Conservation (phyloP, 2,113 vertebrate genomes). For the Cyphomyrus plagiostoma region DNA sequence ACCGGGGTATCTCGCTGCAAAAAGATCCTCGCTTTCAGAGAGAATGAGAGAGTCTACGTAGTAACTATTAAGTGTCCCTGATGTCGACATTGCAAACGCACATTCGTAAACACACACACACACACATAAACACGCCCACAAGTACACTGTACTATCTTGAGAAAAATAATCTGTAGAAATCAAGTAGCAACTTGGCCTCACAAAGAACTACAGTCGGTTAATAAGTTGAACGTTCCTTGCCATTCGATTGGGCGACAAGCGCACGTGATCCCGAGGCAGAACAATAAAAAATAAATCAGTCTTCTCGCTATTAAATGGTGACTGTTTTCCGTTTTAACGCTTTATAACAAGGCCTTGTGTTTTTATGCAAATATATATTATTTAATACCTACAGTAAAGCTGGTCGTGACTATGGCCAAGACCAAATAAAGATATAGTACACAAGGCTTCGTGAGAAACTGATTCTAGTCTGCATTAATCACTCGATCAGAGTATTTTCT, state of each 20-base stretch:
- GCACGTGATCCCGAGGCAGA: slow-evolving; percentile 82
- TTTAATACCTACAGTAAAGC: slow-evolving; percentile 59
- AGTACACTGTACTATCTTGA: slow-evolving; percentile 68
- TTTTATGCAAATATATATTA: slow-evolving; percentile 75
- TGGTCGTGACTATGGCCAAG: slow-evolving; percentile 72
- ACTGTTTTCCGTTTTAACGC: slow-evolving; percentile 81
- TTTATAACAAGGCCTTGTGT: slow-evolving; percentile 80
- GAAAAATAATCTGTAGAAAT: slow-evolving; percentile 92
- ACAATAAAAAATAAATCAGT: slow-evolving; percentile 99
- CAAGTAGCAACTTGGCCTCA: slow-evolving; percentile 94
- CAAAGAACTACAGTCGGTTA: slow-evolving; percentile 85
- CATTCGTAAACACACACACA: slow-evolving; percentile 49
- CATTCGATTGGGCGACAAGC: slow-evolving; percentile 71
- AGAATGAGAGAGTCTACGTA: slow-evolving; percentile 91
- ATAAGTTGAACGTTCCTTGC: slow-evolving; percentile 79
- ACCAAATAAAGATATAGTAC: slow-evolving; percentile 62
- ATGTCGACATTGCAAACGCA: slow-evolving; percentile 76
- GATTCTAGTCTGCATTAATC: slow-evolving; percentile 74
- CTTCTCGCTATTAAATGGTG: slow-evolving; percentile 91
- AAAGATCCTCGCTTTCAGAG: slow-evolving; percentile 79
- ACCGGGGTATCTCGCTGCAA: slow-evolving; percentile 71
- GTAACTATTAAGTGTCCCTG: slow-evolving; percentile 88
- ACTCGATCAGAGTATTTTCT: slow-evolving; percentile 60
- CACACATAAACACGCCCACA: slow-evolving; percentile 46
- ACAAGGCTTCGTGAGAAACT: slow-evolving; percentile 55